Conservation (phyloP, 2,888 invertebrate genomes). For the Norana najaformis region DNA sequence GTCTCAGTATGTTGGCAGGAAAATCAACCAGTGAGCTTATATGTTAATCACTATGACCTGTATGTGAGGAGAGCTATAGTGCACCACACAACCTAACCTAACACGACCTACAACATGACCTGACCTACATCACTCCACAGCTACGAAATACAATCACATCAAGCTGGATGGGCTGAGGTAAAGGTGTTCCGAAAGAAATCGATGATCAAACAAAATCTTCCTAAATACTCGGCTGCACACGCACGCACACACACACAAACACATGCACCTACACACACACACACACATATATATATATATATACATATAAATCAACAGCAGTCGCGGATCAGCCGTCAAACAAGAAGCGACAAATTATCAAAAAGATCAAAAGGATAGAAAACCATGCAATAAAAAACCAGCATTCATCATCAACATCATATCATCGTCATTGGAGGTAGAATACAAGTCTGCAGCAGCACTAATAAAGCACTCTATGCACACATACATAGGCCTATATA, state of each 20-base stretch:
- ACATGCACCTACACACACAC: too few relatives aligned
- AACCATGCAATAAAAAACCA: constrained; percentile 13
- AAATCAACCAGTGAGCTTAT: too few relatives aligned
- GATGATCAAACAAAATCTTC: background rate
- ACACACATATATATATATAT: background rate
- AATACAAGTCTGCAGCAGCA: constrained; percentile 28
- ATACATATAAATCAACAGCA: constrained; percentile 13
- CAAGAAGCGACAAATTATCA: background rate
- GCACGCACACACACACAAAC: background rate
- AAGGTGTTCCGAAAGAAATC: background rate
- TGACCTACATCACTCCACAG: background rate
- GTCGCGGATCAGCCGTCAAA: background rate
- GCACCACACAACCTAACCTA: constrained; percentile 1
- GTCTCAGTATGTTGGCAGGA: background rate
- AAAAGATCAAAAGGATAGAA: constrained; percentile 1
- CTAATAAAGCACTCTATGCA: constrained; percentile 33
- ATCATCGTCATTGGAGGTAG: constrained; percentile 18
- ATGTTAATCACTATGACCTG: background rate
- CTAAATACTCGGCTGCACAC: background rate
- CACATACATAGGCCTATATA: constrained; percentile 34
- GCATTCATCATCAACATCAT: background rate
- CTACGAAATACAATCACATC: background rate
- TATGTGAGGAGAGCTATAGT: background rate
- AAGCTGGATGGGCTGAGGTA: background rate
- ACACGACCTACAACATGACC: background rate